Evolutionary conservation across 1,140 invertebrate species (phyloP), one percentile per base, ranked within the genome.

Genomic region (Drosophila navojoa): DNA sequence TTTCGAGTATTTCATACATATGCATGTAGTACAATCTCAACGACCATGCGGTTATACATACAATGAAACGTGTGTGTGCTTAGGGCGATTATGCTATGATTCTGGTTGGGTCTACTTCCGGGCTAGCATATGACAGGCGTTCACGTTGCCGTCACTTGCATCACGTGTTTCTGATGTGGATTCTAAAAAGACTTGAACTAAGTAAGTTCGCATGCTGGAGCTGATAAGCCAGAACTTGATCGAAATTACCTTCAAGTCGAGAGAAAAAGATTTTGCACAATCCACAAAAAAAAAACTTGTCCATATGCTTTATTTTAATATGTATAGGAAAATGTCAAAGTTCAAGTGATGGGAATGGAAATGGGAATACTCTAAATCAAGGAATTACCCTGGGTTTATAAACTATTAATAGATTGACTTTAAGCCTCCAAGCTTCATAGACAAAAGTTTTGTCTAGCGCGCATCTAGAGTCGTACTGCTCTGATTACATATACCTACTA

Each of bases 141-240:
- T 5, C 63, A 10, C 50, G 49, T 40, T 57, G 63, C 55, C 53
- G 53, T 67, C 54, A 58, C 45, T 67, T 58, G 19, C 45, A 52
- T 62, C 47, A 68, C 55, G 55, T 68, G 35, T 35, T 35, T 3
- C 16, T 35, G n/a, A 35, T 35, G 49, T 50, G 49, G 6, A 19
- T 19, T 10, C 27, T 9, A 32, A 35, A 54, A 11, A 11, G 11
- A 1, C 58, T 38, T 15, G 29, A 42, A 45, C 19, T 15, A 49
- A 32, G 27, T 19, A 19, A 7, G 27, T 16, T 47, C 53, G 7
- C 32, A 40, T 60, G 25, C 19, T n/a, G 13, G 29, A 15, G 22
- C 57, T 59, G 57, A 59, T 59, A 59, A 59, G 22, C 40, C 11
- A 15, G 38, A 59, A 45, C 22, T 29, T 27, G 42, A 59, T 42